Evolutionary conservation across 2,113 vertebrate genomes (phyloP).

Genomic region (Procavia capensis): DNA sequence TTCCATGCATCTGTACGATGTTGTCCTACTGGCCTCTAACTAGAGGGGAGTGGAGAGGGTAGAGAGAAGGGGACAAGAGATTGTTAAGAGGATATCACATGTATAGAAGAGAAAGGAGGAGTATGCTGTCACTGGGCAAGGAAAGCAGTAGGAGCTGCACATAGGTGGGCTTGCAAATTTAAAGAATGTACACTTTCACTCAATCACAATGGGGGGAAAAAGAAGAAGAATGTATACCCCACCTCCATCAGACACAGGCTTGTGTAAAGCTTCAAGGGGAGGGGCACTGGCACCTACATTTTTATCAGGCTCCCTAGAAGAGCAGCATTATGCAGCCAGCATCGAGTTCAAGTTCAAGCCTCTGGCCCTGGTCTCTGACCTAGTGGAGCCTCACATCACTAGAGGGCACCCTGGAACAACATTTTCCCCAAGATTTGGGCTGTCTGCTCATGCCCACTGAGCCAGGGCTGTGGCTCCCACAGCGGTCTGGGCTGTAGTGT

Average conservation of each 20-base stretch:
- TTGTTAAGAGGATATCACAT: too few relatives aligned
- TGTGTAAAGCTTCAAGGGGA: neutral
- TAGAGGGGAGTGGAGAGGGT: too few relatives aligned
- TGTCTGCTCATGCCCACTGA: neutral
- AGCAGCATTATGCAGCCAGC: neutral
- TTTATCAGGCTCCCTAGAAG: neutral
- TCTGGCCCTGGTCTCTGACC: conserved; percentile 41
- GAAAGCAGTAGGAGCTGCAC: too few relatives aligned
- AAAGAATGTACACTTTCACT: too few relatives aligned
- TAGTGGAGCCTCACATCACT: conserved; percentile 52
- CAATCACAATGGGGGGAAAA: too few relatives aligned
- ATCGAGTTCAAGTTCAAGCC: conserved; percentile 22
- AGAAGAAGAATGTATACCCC: neutral
- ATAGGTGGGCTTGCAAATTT: too few relatives aligned
- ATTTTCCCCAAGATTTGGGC: neutral
- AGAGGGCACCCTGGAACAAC: conserved; percentile 79
- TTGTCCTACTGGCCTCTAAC: too few relatives aligned
- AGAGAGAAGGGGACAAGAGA: too few relatives aligned
- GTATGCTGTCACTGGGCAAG: too few relatives aligned
- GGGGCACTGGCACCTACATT: neutral
- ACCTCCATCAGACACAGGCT: neutral
- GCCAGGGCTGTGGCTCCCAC: neutral
- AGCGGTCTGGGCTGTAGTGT: conserved; percentile 6
- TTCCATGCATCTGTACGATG: too few relatives aligned
- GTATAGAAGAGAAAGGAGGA: too few relatives aligned